A percentile compares a stretch with the other conserved stretches of the same genome.
phyloP scores from a whole-genome alignment of 2,797 vertebrate species.

The Tenualosa thibaudeaui region DNA sequence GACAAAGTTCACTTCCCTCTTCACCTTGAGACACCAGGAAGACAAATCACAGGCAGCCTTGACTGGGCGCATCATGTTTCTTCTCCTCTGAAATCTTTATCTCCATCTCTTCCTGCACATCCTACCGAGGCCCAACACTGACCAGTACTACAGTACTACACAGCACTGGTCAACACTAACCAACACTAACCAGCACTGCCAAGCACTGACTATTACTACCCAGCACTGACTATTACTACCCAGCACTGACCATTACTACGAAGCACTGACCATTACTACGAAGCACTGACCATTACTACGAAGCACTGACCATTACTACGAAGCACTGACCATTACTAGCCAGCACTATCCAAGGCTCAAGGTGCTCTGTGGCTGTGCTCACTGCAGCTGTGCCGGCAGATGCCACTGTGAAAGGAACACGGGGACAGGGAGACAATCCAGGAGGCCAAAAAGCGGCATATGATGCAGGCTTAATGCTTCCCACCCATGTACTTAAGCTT shows the following conservation, averaged over 20 bases:
- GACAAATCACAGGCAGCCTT: not conserved
- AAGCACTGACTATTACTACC: too few relatives aligned
- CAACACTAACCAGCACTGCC: too few relatives aligned
- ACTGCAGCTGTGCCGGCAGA: not conserved
- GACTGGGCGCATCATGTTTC: not conserved
- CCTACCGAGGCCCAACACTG: too few relatives aligned
- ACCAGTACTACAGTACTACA: too few relatives aligned
- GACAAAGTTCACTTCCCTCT: constrained; percentile 17
- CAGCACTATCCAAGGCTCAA: not conserved
- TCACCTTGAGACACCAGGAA: not conserved
- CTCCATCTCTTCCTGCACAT: too few relatives aligned
- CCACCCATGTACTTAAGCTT: not conserved
- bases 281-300: too few relatives aligned
- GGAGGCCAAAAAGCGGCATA: not conserved
- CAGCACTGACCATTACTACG: too few relatives aligned
- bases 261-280: too few relatives aligned
- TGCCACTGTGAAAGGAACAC: not conserved
- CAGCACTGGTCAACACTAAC: too few relatives aligned
- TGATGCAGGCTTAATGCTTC: not conserved
- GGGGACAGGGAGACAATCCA: not conserved
- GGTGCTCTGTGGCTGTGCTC: not conserved
- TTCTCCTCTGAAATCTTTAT: not conserved
- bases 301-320: too few relatives aligned
- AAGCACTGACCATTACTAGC: too few relatives aligned
- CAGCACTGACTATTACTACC: too few relatives aligned